phyloP scores from a whole-genome alignment of 1,140 invertebrate genomes.

The Oppia nitens region DNA sequence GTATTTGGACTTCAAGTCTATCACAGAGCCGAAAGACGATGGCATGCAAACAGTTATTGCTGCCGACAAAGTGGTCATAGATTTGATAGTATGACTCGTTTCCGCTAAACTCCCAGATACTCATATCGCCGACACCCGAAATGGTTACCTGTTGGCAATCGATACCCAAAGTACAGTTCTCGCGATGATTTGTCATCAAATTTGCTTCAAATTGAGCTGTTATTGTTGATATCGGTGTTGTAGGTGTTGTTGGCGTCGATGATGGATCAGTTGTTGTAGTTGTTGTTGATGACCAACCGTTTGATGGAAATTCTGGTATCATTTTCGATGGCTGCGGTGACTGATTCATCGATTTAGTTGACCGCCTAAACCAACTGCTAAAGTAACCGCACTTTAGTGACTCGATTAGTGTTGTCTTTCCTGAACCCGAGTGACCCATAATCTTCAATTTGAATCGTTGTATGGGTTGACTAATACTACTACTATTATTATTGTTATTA shows the following conservation, averaged over 20 bases:
- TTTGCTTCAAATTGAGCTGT: not conserved
- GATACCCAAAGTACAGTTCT: constrained; percentile 48
- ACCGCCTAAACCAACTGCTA: constrained; percentile 41
- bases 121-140: constrained; percentile 43
- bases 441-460: constrained; percentile 53
- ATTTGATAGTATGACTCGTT: constrained; percentile 57
- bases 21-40: constrained; percentile 57
- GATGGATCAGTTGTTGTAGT: not conserved
- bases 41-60: constrained; percentile 45
- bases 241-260: not conserved
- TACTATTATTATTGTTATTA: not conserved
- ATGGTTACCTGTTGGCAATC: constrained; percentile 42
- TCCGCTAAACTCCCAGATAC: constrained; percentile 66
- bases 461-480: constrained; percentile 41
- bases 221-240: not conserved
- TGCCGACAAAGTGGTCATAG: constrained; percentile 59
- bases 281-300: not conserved
- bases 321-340: not conserved
- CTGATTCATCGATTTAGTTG: constrained; percentile 29
- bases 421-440: constrained; percentile 55
- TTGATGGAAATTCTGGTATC: not conserved
- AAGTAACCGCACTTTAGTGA: constrained; percentile 50
- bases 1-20: constrained; percentile 47
- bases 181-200: constrained; percentile 15
- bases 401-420: constrained; percentile 55